Conservation (phyloP, 2,797 vertebrate genomes). For the Pseudochromis fuscus region DNA sequence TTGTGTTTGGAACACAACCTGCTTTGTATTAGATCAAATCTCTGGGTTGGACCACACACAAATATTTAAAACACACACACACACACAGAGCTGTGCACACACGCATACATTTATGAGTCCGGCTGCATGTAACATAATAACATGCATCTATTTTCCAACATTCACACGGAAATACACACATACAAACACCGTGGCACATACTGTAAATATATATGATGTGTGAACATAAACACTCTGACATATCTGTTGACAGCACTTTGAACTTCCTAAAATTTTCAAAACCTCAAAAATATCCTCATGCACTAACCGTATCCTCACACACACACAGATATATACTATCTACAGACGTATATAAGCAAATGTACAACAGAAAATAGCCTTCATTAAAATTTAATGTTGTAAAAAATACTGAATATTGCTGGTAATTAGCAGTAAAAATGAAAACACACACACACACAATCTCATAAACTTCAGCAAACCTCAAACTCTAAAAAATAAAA, state of each 20-base stretch:
- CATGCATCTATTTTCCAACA: slow-evolving; percentile 25
- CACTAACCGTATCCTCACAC: slow-evolving; percentile 3
- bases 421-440: slow-evolving; percentile 42
- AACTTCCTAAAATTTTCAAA: slow-evolving; percentile 40
- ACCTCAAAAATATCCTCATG: slow-evolving; percentile 31
- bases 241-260: slow-evolving; percentile 49
- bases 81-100: background rate
- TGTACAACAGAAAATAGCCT: slow-evolving; percentile 35
- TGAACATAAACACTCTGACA: slow-evolving; percentile 33
- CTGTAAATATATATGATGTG: slow-evolving; percentile 46
- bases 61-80: slow-evolving; percentile 31
- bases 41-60: slow-evolving; percentile 67
- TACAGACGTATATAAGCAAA: slow-evolving; percentile 1
- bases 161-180: slow-evolving; percentile 40
- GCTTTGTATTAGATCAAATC: slow-evolving; percentile 61
- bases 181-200: slow-evolving; percentile 35
- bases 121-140: slow-evolving; percentile 22
- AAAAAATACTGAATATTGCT: slow-evolving; percentile 25
- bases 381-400: slow-evolving; percentile 36
- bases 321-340: background rate
- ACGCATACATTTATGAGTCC: background rate
- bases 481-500: slow-evolving; percentile 45
- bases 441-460: slow-evolving; percentile 39
- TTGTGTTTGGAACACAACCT: slow-evolving; percentile 60
- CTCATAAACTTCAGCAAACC: slow-evolving; percentile 53